phyloP scores from a whole-genome alignment of 2,797 vertebrate species.

The Florisuga fusca region DNA sequence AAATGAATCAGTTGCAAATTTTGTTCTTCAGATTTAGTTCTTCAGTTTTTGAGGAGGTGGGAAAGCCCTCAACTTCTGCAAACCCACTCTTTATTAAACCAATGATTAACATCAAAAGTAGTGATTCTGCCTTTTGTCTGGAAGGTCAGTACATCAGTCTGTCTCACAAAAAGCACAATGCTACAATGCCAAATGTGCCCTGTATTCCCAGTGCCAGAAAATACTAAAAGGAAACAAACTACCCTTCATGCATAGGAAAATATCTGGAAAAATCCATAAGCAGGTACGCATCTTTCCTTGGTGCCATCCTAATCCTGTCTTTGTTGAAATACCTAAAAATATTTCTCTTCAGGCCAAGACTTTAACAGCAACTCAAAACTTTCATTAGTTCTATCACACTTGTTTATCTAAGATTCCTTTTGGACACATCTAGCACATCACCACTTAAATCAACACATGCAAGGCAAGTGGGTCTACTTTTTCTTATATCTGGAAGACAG shows the following conservation, averaged over 20 bases:
- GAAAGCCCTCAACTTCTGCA: background rate
- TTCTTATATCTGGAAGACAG: background rate
- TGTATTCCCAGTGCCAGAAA: background rate
- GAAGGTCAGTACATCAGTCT: background rate
- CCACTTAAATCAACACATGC: background rate
- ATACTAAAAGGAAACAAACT: background rate
- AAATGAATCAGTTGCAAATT: background rate
- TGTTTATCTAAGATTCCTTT: background rate
- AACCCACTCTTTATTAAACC: background rate
- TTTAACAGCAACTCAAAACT: background rate
- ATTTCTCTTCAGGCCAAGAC: background rate
- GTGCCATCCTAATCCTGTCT: background rate
- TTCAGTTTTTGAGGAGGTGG: background rate
- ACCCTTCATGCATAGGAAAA: background rate
- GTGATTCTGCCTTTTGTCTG: background rate
- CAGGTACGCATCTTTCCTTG: background rate
- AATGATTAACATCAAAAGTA: background rate
- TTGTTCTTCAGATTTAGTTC: background rate
- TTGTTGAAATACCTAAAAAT: background rate
- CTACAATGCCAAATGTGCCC: background rate
- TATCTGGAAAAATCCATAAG: background rate
- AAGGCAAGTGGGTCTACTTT: background rate
- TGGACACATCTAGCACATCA: background rate
- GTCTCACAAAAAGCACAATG: background rate
- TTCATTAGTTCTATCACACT: background rate